Conservation (phyloP, 2,797 vertebrate species). For the Gila robusta region DNA sequence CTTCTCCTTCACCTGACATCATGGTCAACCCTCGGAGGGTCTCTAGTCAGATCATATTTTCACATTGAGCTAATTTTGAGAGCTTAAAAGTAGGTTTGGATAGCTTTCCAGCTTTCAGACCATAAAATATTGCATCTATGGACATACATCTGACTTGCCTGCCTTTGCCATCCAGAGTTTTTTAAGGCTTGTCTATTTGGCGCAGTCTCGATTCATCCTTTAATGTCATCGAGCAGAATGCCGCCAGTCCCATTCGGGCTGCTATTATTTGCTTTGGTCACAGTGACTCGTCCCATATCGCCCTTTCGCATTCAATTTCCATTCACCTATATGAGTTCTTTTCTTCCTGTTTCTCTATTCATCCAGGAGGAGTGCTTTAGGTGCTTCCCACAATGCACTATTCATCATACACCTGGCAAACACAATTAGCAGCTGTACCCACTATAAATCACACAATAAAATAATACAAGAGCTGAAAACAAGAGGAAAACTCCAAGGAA, state of each 20-base stretch:
- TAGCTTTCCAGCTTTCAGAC: neutral
- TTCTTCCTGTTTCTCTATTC: slow-evolving; percentile 40
- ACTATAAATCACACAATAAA: slow-evolving; percentile 59
- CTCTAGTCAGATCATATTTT: slow-evolving; percentile 37
- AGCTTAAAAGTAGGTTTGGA: slow-evolving; percentile 18
- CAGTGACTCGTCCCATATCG: slow-evolving; percentile 13
- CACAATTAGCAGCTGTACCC: slow-evolving; percentile 55
- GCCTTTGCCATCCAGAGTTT: neutral
- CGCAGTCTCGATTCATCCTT: neutral
- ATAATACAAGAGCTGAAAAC: slow-evolving; percentile 44
- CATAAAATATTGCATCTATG: neutral
- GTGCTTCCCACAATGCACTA: slow-evolving; percentile 58
- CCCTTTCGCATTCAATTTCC: slow-evolving; percentile 44
- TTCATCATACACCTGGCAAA: slow-evolving; percentile 57
- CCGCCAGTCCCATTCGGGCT: slow-evolving; percentile 15
- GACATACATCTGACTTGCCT: neutral
- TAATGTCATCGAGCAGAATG: slow-evolving; percentile 21
- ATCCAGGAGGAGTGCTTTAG: slow-evolving; percentile 45
- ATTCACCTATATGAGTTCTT: slow-evolving; percentile 44
- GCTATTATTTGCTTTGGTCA: slow-evolving; percentile 44
- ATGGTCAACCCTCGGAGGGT: slow-evolving; percentile 32
- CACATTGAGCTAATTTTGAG: neutral
- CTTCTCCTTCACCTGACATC: slow-evolving; percentile 35
- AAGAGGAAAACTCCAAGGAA: slow-evolving; percentile 53
- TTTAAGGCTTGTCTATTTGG: slow-evolving; percentile 12